Base-by-base conservation (phyloP, 2,113 vertebrate genomes). In the Sander vitreus region DNA sequence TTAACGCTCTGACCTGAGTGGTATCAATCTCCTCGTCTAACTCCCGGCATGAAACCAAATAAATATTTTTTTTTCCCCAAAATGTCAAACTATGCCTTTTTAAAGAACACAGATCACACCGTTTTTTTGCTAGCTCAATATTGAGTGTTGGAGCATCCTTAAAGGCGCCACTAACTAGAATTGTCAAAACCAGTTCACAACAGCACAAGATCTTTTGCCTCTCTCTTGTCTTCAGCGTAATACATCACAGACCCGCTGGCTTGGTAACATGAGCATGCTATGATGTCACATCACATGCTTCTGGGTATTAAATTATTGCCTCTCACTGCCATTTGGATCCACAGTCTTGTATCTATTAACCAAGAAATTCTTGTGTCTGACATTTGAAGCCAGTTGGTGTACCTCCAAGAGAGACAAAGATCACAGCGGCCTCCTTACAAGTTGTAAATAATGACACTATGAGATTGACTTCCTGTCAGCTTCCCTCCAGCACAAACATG, bases 381-480 rank as follows among this genome's bases (percentile, higher is more conserved):
- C 80, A 73, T 69, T 55, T 71, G 72, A 88, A 65, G 70, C 64
- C 60, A 57, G 39, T 68, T 79, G 72, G 51, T 60, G 50, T 47
- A 18, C 36, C 54, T 83, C 82, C 25, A 47, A 65, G 69, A 85
- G 76, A 72, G 71, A 53, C 65, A 79, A 50, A 73, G 84, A 88
- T 83, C 77, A 75, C 69, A 54, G 57, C 12, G 7, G 59, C 63
- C 55, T 65, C 69, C 55, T 45, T 76, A 59, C 78, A 19, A 39
- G 72, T 57, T 76, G 80, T 88, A 76, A 88, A 88, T 82, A 84
- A 85, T 36, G 64, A 76, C 80, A 55, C 71, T 50, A 7, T 74
- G 66, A 64, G 68, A 89, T 83, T 60, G 79, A 88, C 82, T 92
- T 91, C 83, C 81, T 87, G 84, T 91, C 87, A 59, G 55, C 77